Percentiles rank a stretch among this genome's conserved stretches.
These are phyloP conservation scores for Osmerus eperlanus DNA, from an alignment of 2,113 vertebrate genomes.

Conservation along the genomic window DNA sequence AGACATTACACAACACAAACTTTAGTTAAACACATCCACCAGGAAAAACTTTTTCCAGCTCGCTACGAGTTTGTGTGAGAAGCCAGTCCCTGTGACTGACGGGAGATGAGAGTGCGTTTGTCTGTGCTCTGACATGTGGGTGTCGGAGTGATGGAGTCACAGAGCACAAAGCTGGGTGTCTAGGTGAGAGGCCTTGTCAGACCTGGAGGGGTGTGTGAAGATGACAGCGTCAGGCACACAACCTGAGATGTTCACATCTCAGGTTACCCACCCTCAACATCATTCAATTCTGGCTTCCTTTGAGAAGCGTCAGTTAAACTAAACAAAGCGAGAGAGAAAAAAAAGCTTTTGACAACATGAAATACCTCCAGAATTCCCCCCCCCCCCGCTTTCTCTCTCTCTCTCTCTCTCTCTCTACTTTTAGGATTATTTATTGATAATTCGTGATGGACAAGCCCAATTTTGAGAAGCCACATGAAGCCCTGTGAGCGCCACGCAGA, in stretches of 20 bases:
- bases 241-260: constrained; percentile 5
- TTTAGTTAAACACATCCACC: too few relatives aligned
- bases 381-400: background rate
- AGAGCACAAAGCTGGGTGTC: constrained; percentile 18
- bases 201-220: constrained; percentile 33
- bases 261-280: constrained; percentile 8
- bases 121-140: constrained; percentile 1
- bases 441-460: constrained; percentile 50
- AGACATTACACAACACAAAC: too few relatives aligned
- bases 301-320: background rate
- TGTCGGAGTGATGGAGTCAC: background rate
- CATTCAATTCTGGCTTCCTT: constrained; percentile 17
- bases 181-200: background rate
- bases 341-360: constrained; percentile 12
- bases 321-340: background rate
- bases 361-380: constrained; percentile 33
- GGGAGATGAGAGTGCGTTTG: constrained; percentile 22
- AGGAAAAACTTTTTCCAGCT: too few relatives aligned
- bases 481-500: constrained; percentile 18
- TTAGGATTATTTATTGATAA: constrained; percentile 9
- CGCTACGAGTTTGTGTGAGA: too few relatives aligned
- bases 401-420: background rate
- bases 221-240: constrained; percentile 2
- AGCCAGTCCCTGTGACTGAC: too few relatives aligned
- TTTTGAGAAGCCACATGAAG: constrained; percentile 30